These are phyloP conservation scores for Desmodus rotundus DNA, from an alignment of 2,113 vertebrate species.

Conservation along the genomic window DNA sequence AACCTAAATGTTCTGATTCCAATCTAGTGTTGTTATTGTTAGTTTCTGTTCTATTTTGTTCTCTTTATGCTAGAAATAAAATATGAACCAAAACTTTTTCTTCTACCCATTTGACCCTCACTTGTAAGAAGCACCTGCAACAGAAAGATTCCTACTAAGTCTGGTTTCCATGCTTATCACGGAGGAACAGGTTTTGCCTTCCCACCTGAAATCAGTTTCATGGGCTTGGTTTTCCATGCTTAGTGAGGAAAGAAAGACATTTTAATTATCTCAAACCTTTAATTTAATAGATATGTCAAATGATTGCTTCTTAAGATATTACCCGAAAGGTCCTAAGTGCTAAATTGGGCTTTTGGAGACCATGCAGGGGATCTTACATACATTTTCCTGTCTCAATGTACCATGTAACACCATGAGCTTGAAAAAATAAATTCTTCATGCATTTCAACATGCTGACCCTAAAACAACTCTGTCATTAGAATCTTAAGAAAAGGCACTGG, in stretches of 20 bases:
- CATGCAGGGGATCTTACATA: neutral
- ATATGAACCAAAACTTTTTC: neutral
- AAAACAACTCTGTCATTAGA: slow-evolving; percentile 75
- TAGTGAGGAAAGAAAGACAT: neutral
- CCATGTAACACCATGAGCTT: neutral
- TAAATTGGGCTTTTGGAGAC: neutral
- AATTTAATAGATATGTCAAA: neutral
- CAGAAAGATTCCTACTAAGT: neutral
- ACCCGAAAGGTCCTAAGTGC: neutral
- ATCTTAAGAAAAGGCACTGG: slow-evolving; percentile 66
- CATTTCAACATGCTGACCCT: slow-evolving; percentile 70
- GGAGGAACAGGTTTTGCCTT: neutral
- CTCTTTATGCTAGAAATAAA: neutral
- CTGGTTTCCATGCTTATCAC: neutral
- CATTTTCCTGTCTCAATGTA: neutral
- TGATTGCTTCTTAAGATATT: neutral
- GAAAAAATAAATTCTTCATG: slow-evolving; percentile 1
- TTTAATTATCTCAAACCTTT: neutral
- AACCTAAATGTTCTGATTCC: neutral
- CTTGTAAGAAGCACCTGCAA: neutral
- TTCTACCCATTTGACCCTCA: neutral
- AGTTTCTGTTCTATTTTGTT: neutral
- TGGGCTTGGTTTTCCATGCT: neutral
- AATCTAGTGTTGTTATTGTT: neutral
- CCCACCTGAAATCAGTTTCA: neutral